Percentiles rank a stretch among this genome's conserved stretches.
Evolutionary conservation across 2,888 invertebrate species (phyloP).

Genomic region (Hyalella azteca): DNA sequence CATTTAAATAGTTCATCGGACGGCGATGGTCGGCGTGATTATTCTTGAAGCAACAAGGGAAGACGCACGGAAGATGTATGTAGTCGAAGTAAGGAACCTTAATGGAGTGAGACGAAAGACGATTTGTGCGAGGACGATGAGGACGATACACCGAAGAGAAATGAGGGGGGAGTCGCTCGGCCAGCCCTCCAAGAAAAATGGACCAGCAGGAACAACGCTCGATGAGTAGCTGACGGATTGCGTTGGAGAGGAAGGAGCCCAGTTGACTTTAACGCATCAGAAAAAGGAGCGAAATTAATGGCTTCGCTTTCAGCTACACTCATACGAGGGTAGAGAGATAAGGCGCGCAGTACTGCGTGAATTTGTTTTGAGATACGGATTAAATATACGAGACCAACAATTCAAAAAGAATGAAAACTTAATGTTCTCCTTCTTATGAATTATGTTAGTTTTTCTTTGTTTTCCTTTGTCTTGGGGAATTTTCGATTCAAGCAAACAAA

Average conservation of each 20-base stretch:
- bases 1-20: not conserved
- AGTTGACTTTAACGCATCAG: slow-evolving; percentile 20
- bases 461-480: too few relatives aligned
- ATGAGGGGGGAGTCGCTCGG: slow-evolving; percentile 31
- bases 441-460: too few relatives aligned
- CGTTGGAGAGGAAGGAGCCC: slow-evolving; percentile 9
- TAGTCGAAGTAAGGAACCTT: slow-evolving; percentile 40
- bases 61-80: slow-evolving; percentile 33
- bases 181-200: slow-evolving; percentile 28
- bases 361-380: too few relatives aligned
- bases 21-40: not conserved
- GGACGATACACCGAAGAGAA: slow-evolving; percentile 38
- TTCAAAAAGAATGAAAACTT: too few relatives aligned
- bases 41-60: slow-evolving; percentile 30
- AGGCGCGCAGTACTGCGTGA: too few relatives aligned
- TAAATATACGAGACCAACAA: too few relatives aligned
- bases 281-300: not conserved
- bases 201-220: slow-evolving; percentile 34
- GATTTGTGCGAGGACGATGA: slow-evolving; percentile 40
- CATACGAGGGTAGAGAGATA: too few relatives aligned
- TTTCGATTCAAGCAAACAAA: too few relatives aligned
- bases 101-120: slow-evolving; percentile 39
- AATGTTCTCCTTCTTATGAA: too few relatives aligned
- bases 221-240: slow-evolving; percentile 34
- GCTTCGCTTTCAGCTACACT: not conserved